These are phyloP conservation scores for Thoracochromis brauschi DNA, from an alignment of 2,113 vertebrate species.

Conservation along the genomic window DNA sequence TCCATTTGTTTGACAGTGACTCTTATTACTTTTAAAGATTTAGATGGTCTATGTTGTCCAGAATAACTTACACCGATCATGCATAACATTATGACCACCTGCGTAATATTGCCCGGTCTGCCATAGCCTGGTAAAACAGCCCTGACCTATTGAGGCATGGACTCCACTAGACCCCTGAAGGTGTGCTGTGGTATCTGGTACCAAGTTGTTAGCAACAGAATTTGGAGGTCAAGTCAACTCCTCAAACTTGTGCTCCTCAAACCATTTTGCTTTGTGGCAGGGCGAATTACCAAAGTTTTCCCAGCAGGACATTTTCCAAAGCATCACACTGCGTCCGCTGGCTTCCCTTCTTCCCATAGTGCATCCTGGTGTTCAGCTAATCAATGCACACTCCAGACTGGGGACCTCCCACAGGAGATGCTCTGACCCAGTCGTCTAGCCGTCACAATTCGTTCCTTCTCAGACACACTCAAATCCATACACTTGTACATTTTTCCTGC, in stretches of 20 bases:
- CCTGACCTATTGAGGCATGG: background rate
- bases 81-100: background rate
- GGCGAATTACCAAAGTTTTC: background rate
- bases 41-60: background rate
- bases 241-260: background rate
- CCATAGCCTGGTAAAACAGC: background rate
- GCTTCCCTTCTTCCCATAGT: background rate
- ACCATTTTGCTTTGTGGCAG: background rate
- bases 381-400: background rate
- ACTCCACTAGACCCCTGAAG: background rate
- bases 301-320: fast-evolving
- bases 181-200: background rate
- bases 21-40: background rate
- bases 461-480: background rate
- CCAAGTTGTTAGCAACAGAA: background rate
- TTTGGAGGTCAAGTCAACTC: background rate
- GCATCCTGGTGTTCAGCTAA: background rate
- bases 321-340: background rate
- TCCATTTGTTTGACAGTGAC: background rate
- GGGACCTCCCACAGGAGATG: background rate
- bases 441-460: background rate
- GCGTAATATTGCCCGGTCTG: background rate
- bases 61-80: background rate
- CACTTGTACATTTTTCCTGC: background rate
- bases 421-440: background rate